Evolutionary conservation across 2,888 invertebrate species (phyloP), one percentile per base, ranked within the genome.

Genomic region (Muschampia plurimacula): DNA sequence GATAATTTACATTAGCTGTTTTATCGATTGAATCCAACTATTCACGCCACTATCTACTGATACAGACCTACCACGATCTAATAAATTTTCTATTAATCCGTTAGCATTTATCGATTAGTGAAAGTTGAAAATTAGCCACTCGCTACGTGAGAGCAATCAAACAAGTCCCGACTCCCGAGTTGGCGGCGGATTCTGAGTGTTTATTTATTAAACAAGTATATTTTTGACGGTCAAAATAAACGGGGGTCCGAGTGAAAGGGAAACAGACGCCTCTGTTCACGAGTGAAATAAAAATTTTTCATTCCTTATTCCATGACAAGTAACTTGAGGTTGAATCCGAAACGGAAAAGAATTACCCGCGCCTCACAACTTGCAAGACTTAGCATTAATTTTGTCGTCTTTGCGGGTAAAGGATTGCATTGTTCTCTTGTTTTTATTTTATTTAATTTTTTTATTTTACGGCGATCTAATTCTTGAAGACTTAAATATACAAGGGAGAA

Each of bases 151-250:
- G 15, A 28, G 22, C 28, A 68, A 46, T 59, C 28, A 60, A 60
- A n/a, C 57, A 36, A 36, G 60, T 13, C 32, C 32, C 39, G 8
- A 10, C n/a, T 12, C 15, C 59, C 65, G 36, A 72, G 10, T 67
- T 62, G 49, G n/a, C 71, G 41, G 52, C 67, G 60, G 32, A 59
- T 57, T 32, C 71, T 39, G 49, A 67, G 67, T 72, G 72, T 67
- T 72, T 72, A 72, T 72, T 72, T 72, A 72, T 67, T 67, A 72
- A 72, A 72, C 72, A 72, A 72, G 72, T 72, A 67, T 44, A 67
- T 67, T 67, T 62, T 62, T 52, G 62, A 72, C 72, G 67, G 72
- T 67, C 71, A 72, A 52, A 72, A 72, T 67, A 67, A 72, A 67
- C 66, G 71, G 68, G 46, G 62, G 52, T 67, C 62, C 62, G 67